A percentile compares a stretch with the other conserved stretches of the same genome.
Evolutionary conservation across 2,797 vertebrate species (phyloP).

Genomic region (Notolabrus celidotus): DNA sequence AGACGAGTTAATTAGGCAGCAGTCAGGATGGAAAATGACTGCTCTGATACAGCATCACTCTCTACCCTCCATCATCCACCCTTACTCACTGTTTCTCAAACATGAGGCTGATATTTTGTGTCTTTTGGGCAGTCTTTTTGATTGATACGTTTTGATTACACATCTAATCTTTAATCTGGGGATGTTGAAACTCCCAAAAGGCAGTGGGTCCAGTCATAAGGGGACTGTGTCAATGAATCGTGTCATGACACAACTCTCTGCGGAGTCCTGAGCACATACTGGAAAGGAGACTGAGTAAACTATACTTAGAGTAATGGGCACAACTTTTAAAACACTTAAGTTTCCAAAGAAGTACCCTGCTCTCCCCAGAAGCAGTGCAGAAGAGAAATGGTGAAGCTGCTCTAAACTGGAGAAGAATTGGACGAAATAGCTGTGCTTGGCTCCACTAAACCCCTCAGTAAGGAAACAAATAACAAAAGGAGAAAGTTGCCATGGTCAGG

Average conservation of each 20-base stretch:
- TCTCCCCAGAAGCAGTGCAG: not conserved
- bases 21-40: slow-evolving; percentile 8
- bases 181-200: not conserved
- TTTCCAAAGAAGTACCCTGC: not conserved
- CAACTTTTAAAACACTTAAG: not conserved
- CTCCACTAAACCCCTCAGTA: too few relatives aligned
- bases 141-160: not conserved
- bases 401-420: too few relatives aligned
- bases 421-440: too few relatives aligned
- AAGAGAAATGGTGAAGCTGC: not conserved
- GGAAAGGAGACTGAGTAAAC: not conserved
- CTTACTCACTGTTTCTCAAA: not conserved
- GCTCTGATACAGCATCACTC: slow-evolving; percentile 11
- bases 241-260: not conserved
- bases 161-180: not conserved
- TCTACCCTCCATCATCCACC: not conserved
- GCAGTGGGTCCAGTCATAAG: not conserved
- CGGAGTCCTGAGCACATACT: not conserved
- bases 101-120: not conserved
- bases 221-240: too few relatives aligned
- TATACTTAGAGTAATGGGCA: not conserved
- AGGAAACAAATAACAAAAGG: too few relatives aligned
- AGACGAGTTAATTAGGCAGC: slow-evolving; percentile 9
- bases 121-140: not conserved
- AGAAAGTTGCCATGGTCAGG: too few relatives aligned